Evolutionary conservation across 2,797 vertebrate genomes (phyloP).

Genomic region (Acrossocheilus fasciatus): DNA sequence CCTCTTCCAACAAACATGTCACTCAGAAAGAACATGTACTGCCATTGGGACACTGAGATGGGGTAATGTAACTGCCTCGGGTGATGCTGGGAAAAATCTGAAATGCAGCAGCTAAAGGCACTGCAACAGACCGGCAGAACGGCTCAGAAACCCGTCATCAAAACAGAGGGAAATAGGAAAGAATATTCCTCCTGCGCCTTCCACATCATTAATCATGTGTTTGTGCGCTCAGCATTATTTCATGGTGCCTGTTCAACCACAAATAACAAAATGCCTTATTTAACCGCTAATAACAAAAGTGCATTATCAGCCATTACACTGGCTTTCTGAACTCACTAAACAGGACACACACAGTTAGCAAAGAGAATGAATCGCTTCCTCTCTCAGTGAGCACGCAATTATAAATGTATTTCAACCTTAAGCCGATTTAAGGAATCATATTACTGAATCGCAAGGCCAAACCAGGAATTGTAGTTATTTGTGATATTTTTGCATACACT

Average conservation of each 20-base stretch:
- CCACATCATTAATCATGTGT: conserved; percentile 53
- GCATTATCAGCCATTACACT: conserved; percentile 54
- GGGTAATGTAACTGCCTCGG: conserved; percentile 24
- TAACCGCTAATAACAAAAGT: conserved; percentile 52
- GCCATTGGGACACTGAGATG: background rate
- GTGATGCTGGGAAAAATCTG: conserved; percentile 38
- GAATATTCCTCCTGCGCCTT: conserved; percentile 8
- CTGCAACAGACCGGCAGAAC: background rate
- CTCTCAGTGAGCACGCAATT: conserved; percentile 1
- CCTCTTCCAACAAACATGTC: conserved; percentile 51
- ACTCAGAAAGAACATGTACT: conserved; percentile 44
- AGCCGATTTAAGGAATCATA: background rate
- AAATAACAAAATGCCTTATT: conserved; percentile 46
- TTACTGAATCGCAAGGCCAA: background rate
- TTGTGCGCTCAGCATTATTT: conserved; percentile 33
- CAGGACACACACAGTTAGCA: conserved; percentile 48
- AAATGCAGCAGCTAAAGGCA: background rate
- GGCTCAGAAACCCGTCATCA: background rate
- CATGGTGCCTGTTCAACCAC: conserved; percentile 50
- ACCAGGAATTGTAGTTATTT: background rate
- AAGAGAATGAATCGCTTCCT: conserved; percentile 40
- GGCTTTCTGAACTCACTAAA: conserved; percentile 52
- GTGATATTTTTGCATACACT: background rate
- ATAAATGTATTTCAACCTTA: background rate
- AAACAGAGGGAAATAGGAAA: conserved; percentile 7